A percentile compares a stretch with the other conserved stretches of the same genome.
Conservation (phyloP, 2,797 vertebrate species). For the Cyclopterus lumpus region DNA sequence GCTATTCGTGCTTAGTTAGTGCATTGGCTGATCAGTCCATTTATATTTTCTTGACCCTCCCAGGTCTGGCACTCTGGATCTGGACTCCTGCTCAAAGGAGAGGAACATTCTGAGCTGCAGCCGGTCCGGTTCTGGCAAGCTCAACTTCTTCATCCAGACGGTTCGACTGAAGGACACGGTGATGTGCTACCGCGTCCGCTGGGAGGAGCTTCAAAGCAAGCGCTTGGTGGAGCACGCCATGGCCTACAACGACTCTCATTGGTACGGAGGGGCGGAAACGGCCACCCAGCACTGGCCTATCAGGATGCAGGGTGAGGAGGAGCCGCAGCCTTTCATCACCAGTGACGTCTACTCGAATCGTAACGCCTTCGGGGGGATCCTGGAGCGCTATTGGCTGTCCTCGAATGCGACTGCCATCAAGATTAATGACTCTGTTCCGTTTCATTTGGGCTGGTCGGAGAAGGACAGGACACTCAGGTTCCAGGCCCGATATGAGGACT, state of each 20-base stretch:
- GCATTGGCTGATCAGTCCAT: not conserved
- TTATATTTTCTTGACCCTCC: slow-evolving; percentile 12
- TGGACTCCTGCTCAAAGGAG: slow-evolving; percentile 92
- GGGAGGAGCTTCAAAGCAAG: slow-evolving; percentile 88
- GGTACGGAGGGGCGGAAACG: slow-evolving; percentile 95
- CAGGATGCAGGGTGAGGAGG: slow-evolving; percentile 86
- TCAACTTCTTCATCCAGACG: slow-evolving; percentile 95
- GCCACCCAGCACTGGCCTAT: slow-evolving; percentile 94
- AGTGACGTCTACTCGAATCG: slow-evolving; percentile 89
- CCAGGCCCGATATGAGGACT: slow-evolving; percentile 90
- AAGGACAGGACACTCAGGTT: slow-evolving; percentile 86
- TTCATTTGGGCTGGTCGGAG: slow-evolving; percentile 95
- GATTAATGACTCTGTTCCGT: slow-evolving; percentile 94
- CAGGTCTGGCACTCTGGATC: slow-evolving; percentile 88
- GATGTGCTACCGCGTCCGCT: slow-evolving; percentile 95
- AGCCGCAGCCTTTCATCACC: slow-evolving; percentile 92
- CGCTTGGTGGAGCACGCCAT: slow-evolving; percentile 90
- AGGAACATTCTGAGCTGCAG: slow-evolving; percentile 87
- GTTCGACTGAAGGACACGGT: slow-evolving; percentile 91
- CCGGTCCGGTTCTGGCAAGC: slow-evolving; percentile 82
- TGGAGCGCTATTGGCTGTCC: slow-evolving; percentile 97
- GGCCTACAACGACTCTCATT: slow-evolving; percentile 91
- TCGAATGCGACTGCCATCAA: slow-evolving; percentile 92
- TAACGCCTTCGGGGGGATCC: slow-evolving; percentile 90
- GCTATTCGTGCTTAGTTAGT: not conserved